These are phyloP conservation scores for Epinephelus cyanopodus DNA, from an alignment of 2,113 vertebrate genomes.

Conservation along the genomic window DNA sequence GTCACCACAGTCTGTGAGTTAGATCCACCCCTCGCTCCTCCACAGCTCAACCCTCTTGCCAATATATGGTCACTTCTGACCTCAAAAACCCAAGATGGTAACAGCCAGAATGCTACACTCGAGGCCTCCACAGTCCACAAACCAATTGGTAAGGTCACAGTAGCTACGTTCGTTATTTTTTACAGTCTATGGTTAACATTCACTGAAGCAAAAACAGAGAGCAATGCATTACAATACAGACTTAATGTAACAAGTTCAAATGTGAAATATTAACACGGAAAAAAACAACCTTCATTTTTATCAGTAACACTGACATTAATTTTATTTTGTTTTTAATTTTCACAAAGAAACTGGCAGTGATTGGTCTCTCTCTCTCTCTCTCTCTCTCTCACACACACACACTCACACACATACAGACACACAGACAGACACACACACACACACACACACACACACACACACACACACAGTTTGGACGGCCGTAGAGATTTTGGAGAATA, in stretches of 20 bases:
- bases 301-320: neutral
- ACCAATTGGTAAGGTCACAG: too few species aligned
- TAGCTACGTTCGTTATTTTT: too few species aligned
- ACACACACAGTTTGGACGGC: neutral
- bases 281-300: neutral
- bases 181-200: too few species aligned
- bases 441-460: constrained; percentile 23
- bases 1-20: too few species aligned
- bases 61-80: too few species aligned
- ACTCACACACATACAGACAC: constrained; percentile 20
- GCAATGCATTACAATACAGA: neutral
- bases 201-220: neutral
- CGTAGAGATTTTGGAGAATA: neutral
- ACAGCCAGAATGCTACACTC: too few species aligned
- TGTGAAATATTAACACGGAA: neutral
- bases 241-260: neutral
- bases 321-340: neutral
- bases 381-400: constrained; percentile 24
- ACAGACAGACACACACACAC: constrained; percentile 12
- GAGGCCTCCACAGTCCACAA: too few species aligned
- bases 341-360: neutral
- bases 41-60: too few species aligned
- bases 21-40: too few species aligned
- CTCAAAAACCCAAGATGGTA: too few species aligned
- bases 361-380: too few species aligned